Evolutionary conservation across 2,888 invertebrate species (phyloP), one percentile per base, ranked within the genome.

Genomic region (Drosophila pegasa): DNA sequence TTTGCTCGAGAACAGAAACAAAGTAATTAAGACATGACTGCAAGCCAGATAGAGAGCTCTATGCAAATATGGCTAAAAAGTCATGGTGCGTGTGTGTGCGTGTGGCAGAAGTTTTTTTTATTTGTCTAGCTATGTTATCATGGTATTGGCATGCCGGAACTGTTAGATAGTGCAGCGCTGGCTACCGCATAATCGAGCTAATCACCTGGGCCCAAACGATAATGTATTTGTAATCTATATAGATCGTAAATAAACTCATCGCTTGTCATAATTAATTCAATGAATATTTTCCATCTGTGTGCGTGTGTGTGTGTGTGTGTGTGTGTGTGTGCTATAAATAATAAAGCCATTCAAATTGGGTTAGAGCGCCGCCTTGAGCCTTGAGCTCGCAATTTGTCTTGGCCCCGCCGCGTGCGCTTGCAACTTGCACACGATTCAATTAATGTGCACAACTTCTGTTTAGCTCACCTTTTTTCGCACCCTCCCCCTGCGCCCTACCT

Each of bases 261-360:
- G 80, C 78, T 75, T 87, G 87, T 85, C 85, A 87, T 85, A 85
- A 87, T 87, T 88, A 87, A 87, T 85, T 89, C 82, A 82, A 89
- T 89, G 67, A 75, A 79, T 76, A 54, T 75, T 35, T 43, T 35
- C 22, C 16, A 16, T 18, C 9, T 47, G 31, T 41, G 45, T 41
- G 56, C 29, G 35, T 37, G 45, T 33, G 22, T 40, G 51, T 41
- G 56, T 35, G 35, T 37, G 45, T 33, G 22, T 40, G 51, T 22
- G 35, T 48, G 51, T 9, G 38, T 33, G 31, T 31, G 51, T 45
- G 60, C 29, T n/a, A 61, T 69, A 61, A 71, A 71, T 74, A 75
- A 57, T 68, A 40, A 57, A 33, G 38, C n/a, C 41, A 33, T 56
- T 52, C 35, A 20, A 40, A 50, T 50, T 33, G 50, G 10, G 16